phyloP scores from a whole-genome alignment of 2,113 vertebrate species.

The Odocoileus virginianus region DNA sequence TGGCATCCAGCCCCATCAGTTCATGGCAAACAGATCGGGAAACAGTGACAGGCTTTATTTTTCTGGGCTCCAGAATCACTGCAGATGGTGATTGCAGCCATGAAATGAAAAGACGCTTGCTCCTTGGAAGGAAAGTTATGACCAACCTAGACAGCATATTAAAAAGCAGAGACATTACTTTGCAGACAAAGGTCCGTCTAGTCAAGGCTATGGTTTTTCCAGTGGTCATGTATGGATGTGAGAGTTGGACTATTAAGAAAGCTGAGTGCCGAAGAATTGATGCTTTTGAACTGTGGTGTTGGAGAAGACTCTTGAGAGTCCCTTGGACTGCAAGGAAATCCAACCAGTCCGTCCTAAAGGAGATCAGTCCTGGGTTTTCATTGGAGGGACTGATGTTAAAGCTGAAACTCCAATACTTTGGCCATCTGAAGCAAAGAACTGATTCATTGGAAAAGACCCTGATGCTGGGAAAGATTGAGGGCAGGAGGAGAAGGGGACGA shows the following conservation, averaged over 20 bases:
- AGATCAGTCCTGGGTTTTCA: not conserved
- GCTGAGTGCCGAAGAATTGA: not conserved
- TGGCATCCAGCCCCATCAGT: not conserved
- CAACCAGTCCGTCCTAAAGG: not conserved
- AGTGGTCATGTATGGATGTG: not conserved
- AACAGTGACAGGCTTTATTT: not conserved
- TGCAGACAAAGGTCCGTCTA: fast-evolving
- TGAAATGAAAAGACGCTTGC: not conserved
- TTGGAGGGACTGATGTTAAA: not conserved
- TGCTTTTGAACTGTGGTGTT: not conserved
- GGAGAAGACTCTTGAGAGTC: not conserved
- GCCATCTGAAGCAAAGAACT: not conserved
- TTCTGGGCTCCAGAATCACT: not conserved
- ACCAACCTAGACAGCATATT: not conserved
- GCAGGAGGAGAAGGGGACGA: not conserved
- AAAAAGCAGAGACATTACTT: not conserved
- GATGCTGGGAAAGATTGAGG: not conserved
- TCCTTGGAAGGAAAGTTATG: not conserved
- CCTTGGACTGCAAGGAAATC: not conserved
- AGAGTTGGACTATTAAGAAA: not conserved
- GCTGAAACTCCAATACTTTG: not conserved
- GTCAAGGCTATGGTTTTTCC: not conserved
- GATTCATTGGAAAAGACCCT: not conserved
- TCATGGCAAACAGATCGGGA: not conserved
- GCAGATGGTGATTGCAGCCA: not conserved